Evolutionary conservation across 2,888 invertebrate species (phyloP).

Genomic region (Panzeria rudis): DNA sequence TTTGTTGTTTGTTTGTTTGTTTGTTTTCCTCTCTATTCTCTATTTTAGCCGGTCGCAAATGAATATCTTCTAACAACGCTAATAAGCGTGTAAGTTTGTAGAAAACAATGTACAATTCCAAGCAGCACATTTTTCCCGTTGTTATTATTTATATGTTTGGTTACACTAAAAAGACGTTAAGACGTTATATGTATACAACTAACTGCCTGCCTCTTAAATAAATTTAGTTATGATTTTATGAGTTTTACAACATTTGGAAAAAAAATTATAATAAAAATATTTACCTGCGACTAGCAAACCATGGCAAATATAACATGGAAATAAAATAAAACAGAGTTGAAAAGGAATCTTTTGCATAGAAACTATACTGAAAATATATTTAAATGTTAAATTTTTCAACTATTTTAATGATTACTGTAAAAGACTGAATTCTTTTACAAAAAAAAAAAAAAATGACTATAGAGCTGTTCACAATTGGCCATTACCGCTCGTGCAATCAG

Average conservation of each 20-base stretch:
- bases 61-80: conserved; percentile 27
- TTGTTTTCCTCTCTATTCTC: neutral
- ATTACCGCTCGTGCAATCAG: conserved; percentile 49
- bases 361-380: neutral
- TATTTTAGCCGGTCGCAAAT: conserved; percentile 16
- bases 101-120: conserved; percentile 36
- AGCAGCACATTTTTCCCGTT: conserved; percentile 40
- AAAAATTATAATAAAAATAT: conserved; percentile 32
- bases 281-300: conserved; percentile 44
- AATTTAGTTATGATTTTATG: conserved; percentile 53
- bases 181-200: neutral
- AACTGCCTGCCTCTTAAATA: conserved; percentile 19
- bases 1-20: neutral
- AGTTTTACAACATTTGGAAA: conserved; percentile 40
- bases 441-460: neutral
- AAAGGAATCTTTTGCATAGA: conserved; percentile 11
- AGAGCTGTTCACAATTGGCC: conserved; percentile 34
- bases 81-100: conserved; percentile 26
- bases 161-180: conserved; percentile 24
- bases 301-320: conserved; percentile 33
- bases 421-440: conserved; percentile 47
- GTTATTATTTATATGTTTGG: conserved; percentile 35
- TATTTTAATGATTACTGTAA: neutral
- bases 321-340: conserved; percentile 23
- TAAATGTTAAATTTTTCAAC: neutral